Conservation (phyloP, 2,113 vertebrate genomes). For the Boulengeromyrus knoepffleri region DNA sequence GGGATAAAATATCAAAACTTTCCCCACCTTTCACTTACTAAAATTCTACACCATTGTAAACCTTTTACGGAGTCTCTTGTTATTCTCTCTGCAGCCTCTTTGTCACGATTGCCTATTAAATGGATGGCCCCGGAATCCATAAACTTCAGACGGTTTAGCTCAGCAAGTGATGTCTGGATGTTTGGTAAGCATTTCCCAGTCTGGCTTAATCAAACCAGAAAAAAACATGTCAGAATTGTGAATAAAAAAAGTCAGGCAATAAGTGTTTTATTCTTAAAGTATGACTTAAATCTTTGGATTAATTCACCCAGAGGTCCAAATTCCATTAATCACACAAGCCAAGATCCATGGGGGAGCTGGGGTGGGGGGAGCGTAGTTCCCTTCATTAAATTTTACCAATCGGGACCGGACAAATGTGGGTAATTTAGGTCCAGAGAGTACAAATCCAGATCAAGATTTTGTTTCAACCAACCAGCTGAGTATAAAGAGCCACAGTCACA, state of each 20-base stretch:
- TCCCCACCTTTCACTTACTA: neutral
- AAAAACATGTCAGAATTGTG: neutral
- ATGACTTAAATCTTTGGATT: neutral
- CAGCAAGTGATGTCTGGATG: constrained; percentile 94
- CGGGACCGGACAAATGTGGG: neutral
- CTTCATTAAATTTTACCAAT: neutral
- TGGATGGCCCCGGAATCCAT: constrained; percentile 98
- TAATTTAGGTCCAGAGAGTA: neutral
- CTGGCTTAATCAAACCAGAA: neutral
- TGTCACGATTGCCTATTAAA: constrained; percentile 88
- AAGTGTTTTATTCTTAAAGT: neutral
- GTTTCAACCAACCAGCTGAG: neutral
- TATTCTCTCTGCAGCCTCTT: constrained; percentile 61
- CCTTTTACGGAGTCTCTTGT: neutral
- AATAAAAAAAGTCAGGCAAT: neutral
- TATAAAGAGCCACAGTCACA: neutral
- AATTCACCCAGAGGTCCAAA: neutral
- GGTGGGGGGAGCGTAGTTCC: neutral
- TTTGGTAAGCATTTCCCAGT: constrained; percentile 67
- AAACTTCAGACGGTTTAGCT: constrained; percentile 91
- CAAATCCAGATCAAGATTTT: neutral
- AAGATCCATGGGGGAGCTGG: neutral
- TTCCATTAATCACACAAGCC: too few relatives aligned
- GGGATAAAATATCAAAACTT: neutral
- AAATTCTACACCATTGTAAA: neutral